Conservation (phyloP, 2,113 vertebrate species). For the Chloebia gouldiae region DNA sequence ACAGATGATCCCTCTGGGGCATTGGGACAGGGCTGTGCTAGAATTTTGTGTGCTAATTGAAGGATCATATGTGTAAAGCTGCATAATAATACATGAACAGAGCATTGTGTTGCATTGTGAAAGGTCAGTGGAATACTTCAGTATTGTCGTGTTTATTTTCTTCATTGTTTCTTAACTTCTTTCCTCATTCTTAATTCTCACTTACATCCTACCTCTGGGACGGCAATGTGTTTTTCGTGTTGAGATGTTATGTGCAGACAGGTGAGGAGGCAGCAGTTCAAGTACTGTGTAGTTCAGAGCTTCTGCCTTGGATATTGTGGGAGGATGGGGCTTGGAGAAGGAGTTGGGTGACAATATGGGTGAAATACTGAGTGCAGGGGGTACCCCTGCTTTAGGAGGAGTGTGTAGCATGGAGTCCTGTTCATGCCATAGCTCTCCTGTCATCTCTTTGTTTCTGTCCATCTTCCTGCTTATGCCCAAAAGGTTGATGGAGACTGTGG, state of each 20-base stretch:
- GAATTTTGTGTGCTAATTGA: not conserved
- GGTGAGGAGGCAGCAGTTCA: not conserved
- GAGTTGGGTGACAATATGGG: not conserved
- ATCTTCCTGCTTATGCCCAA: not conserved
- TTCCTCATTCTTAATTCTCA: not conserved
- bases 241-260: not conserved
- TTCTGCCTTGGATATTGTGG: not conserved
- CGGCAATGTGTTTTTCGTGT: rapidly evolving
- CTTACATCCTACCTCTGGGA: not conserved
- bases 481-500: not conserved
- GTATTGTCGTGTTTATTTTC: not conserved
- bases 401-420: not conserved
- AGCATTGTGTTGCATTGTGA: not conserved
- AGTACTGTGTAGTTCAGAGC: not conserved
- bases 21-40: not conserved
- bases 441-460: not conserved
- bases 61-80: not conserved
- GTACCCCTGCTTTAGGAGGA: not conserved
- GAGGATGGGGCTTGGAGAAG: not conserved
- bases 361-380: not conserved
- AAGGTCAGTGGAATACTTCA: not conserved
- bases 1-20: not conserved
- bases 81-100: not conserved
- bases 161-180: not conserved
- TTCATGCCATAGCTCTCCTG: not conserved